phyloP scores from a whole-genome alignment of 2,888 invertebrate genomes.

The Epinotia brunnichana region DNA sequence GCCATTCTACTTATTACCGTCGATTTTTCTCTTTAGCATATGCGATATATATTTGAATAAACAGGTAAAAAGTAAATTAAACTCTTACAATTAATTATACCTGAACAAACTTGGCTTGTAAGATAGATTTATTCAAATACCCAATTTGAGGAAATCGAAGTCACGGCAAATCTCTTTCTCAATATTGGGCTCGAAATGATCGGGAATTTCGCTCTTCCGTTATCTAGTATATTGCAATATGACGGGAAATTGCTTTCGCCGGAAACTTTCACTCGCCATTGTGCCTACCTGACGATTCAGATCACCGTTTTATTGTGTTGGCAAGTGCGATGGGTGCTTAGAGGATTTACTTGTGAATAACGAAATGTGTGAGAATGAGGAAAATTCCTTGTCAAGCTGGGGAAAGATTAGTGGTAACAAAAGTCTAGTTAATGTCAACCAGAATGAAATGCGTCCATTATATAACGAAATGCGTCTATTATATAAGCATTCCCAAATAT shows the following conservation, averaged over 20 bases:
- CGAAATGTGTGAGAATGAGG: conserved; percentile 10
- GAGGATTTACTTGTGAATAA: conserved; percentile 21
- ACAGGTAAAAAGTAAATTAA: not conserved
- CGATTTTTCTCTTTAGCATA: too few species aligned
- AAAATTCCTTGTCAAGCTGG: conserved; percentile 7
- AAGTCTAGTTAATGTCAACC: not conserved
- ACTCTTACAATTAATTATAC: too few species aligned
- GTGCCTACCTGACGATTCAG: conserved; percentile 43
- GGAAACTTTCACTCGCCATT: conserved; percentile 43
- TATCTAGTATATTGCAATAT: conserved; percentile 43
- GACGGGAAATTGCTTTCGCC: conserved; percentile 42
- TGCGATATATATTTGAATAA: not conserved
- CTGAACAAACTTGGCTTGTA: not conserved
- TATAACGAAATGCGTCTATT: too few species aligned
- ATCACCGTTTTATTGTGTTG: conserved; percentile 43
- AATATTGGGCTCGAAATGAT: conserved; percentile 32
- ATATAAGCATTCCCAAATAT: too few species aligned
- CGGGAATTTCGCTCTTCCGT: conserved; percentile 29
- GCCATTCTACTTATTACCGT: too few species aligned
- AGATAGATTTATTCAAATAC: not conserved
- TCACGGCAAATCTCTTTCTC: conserved; percentile 12
- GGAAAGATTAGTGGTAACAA: not conserved
- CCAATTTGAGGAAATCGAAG: not conserved
- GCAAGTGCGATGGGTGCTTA: conserved; percentile 26
- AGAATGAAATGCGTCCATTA: too few species aligned